Base-by-base conservation (phyloP, 2,797 vertebrate genomes). In the Lacerta agilis region DNA sequence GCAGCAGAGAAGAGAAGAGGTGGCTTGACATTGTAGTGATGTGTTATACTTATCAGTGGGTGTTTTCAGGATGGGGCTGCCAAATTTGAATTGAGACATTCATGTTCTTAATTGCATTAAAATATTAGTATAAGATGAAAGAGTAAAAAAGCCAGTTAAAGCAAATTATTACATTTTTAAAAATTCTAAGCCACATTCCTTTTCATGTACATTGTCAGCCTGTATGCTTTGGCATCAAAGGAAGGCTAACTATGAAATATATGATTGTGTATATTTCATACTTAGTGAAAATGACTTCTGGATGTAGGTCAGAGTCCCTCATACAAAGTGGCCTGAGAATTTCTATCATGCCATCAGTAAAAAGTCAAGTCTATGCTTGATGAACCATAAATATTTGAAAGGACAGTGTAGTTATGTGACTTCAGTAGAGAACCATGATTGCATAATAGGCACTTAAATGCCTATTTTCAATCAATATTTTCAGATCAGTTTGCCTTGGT, bases 331-430 rank as follows among this genome's bases (percentile, higher is more conserved):
- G 23, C 45, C 23, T 77, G 23, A 18, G 15, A 1, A 92, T 90
- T 90, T 90, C 94, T 86, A 90, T 89, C 91, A 89, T 91, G 69
- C 87, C 93, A 90, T 91, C 87, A 92, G 92, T 89, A 94, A 27
- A 89, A 91, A 92, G 89, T 82, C 89, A 89, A 88, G 89, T 82
- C 90, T 88, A 88, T 25, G 84, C 72, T 33, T 93, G 90, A 94
- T 94, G 91, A 90, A 83, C 82, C 87, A 93, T 93, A 94, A 92
- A 92, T 87, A 87, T 92, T 94, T 95, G 93, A 93, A 36, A 88
- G 89, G 79, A 73, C 94, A 72, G 87, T 93, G 90, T 89, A 89
- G 79, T 87, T 87, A 86, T 91, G 85, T 71, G 69, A 41, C 29
- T 87, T 94, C 71, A 89, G 71, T 43, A 91, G 67, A 36, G 55